These are phyloP conservation scores for Carassius auratus DNA, from an alignment of 2,113 vertebrate genomes.

Conservation along the genomic window DNA sequence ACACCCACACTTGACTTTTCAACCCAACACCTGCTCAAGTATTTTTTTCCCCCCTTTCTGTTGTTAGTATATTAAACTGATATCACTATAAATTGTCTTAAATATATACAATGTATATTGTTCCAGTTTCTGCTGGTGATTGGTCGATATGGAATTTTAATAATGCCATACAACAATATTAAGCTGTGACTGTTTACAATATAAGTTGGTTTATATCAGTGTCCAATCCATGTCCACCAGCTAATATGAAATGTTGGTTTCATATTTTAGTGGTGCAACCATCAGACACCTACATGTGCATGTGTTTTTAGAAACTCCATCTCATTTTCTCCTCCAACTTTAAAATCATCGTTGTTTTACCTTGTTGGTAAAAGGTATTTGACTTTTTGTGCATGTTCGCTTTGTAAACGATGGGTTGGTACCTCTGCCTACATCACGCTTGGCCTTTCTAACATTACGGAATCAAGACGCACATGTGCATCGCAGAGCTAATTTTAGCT, in stretches of 20 bases:
- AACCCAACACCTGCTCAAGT: slow-evolving; percentile 31
- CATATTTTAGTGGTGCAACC: too few relatives aligned
- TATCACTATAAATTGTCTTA: neutral
- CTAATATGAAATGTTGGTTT: neutral
- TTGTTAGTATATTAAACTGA: neutral
- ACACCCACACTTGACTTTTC: slow-evolving; percentile 33
- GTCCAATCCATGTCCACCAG: neutral
- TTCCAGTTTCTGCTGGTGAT: neutral
- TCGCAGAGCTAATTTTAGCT: too few relatives aligned
- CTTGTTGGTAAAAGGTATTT: too few relatives aligned
- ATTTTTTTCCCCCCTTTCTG: neutral
- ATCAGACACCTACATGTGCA: too few relatives aligned
- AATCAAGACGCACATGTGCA: too few relatives aligned
- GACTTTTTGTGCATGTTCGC: too few relatives aligned
- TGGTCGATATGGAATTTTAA: neutral
- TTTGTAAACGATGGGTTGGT: too few relatives aligned
- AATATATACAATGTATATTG: neutral
- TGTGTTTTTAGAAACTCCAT: too few relatives aligned
- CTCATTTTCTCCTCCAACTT: too few relatives aligned
- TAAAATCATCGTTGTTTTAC: too few relatives aligned
- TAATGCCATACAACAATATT: neutral
- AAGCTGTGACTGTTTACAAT: neutral
- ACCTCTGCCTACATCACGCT: too few relatives aligned
- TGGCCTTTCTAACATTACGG: too few relatives aligned
- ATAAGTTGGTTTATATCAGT: neutral